Conservation (phyloP, 2,888 invertebrate species). For the Xestia rhomboidea region DNA sequence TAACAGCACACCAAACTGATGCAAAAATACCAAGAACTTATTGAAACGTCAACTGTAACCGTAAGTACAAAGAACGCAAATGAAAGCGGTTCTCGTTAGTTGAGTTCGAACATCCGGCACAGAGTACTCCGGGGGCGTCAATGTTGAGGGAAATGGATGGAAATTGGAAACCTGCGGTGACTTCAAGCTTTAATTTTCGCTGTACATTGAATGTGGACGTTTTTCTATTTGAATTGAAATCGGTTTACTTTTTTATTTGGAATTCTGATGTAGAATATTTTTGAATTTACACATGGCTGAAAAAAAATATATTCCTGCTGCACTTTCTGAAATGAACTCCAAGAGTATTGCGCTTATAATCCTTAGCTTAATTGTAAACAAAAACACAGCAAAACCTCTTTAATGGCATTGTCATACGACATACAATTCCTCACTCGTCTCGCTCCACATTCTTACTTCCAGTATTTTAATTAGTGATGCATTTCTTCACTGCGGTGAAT, state of each 20-base stretch:
- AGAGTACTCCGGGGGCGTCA: not conserved
- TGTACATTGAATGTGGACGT: slow-evolving; percentile 2
- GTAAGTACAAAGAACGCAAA: slow-evolving; percentile 50
- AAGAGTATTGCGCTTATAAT: not conserved
- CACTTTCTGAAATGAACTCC: not conserved
- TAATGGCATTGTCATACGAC: slow-evolving; percentile 11
- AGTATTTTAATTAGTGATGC: slow-evolving; percentile 55
- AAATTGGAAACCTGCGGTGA: not conserved
- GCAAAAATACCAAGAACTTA: slow-evolving; percentile 5
- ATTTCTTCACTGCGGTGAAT: slow-evolving; percentile 32
- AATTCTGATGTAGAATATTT: not conserved
- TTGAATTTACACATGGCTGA: not conserved
- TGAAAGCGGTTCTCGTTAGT: slow-evolving; percentile 49
- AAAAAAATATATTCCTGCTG: not conserved
- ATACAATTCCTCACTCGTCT: slow-evolving; percentile 8
- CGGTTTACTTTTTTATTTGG: not conserved
- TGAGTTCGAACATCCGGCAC: slow-evolving; percentile 17
- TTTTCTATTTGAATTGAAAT: not conserved
- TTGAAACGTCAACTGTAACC: slow-evolving; percentile 21
- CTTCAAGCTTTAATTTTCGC: slow-evolving; percentile 16
- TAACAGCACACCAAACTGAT: not conserved
- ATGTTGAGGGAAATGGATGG: not conserved
- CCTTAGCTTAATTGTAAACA: not conserved
- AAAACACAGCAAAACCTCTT: slow-evolving; percentile 10
- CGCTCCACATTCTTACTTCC: slow-evolving; percentile 30